These are phyloP conservation scores for Simalia tracyae DNA, from an alignment of 2,797 vertebrate species.

Conservation along the genomic window DNA sequence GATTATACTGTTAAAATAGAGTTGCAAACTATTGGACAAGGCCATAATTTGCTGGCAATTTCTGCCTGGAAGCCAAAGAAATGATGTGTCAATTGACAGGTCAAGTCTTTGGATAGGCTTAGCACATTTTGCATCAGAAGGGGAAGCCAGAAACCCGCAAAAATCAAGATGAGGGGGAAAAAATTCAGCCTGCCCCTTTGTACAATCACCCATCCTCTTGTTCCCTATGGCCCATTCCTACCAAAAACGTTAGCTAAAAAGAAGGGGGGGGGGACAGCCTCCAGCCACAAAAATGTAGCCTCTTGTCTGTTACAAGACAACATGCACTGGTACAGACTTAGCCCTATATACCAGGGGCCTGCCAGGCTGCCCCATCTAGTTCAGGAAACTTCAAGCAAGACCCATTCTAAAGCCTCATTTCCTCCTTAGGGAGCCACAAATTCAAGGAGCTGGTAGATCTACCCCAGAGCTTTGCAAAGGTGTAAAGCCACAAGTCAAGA, in stretches of 20 bases:
- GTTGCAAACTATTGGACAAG: not conserved
- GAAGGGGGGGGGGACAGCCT: too few relatives aligned
- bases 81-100: not conserved
- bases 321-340: too few relatives aligned
- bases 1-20: too few relatives aligned
- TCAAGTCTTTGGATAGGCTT: not conserved
- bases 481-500: not conserved
- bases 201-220: too few relatives aligned
- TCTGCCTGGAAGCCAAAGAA: not conserved
- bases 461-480: not conserved
- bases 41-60: not conserved
- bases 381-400: not conserved
- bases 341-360: too few relatives aligned
- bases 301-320: too few relatives aligned
- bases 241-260: too few relatives aligned
- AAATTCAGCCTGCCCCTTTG: not conserved
- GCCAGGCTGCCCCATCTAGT: not conserved
- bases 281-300: too few relatives aligned
- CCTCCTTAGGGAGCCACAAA: not conserved
- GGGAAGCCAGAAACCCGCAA: not conserved
- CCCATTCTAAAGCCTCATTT: not conserved
- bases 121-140: not conserved
- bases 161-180: not conserved
- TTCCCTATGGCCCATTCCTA: too few relatives aligned
- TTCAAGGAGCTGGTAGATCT: not conserved